Evolutionary conservation across 2,888 invertebrate species (phyloP).

Genomic region (Phoenoteleia sp.): DNA sequence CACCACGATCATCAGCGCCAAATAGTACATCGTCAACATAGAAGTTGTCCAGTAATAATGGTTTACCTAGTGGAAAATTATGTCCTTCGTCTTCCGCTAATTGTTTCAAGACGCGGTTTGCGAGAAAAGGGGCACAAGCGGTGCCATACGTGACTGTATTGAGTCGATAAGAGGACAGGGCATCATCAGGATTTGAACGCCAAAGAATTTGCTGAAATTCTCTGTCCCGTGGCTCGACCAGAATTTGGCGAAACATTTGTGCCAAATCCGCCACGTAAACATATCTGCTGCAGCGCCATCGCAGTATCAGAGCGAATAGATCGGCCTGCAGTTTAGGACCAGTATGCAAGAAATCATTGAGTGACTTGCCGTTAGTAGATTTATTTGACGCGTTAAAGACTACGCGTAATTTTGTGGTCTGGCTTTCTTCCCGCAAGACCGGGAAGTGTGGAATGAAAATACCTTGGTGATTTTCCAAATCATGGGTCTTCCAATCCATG

Average conservation of each 20-base stretch:
- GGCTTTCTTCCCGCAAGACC: background rate
- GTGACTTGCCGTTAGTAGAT: background rate
- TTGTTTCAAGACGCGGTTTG: no score
- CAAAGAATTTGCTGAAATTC: background rate
- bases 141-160: no score
- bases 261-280: background rate
- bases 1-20: no score
- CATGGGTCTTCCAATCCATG: background rate
- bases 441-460: constrained; percentile 19
- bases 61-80: no score
- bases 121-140: no score
- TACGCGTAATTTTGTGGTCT: background rate
- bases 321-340: background rate
- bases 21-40: background rate
- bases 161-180: no score
- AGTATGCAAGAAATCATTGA: background rate
- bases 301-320: background rate
- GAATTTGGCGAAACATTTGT: background rate
- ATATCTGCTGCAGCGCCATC: background rate
- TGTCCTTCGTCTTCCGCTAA: no score
- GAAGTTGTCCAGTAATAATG: no score
- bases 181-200: no score
- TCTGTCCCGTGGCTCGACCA: background rate
- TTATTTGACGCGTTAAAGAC: background rate
- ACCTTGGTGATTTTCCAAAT: no score